These are phyloP conservation scores for Formica selysi DNA, from an alignment of 1,140 invertebrate genomes.

Conservation along the genomic window DNA sequence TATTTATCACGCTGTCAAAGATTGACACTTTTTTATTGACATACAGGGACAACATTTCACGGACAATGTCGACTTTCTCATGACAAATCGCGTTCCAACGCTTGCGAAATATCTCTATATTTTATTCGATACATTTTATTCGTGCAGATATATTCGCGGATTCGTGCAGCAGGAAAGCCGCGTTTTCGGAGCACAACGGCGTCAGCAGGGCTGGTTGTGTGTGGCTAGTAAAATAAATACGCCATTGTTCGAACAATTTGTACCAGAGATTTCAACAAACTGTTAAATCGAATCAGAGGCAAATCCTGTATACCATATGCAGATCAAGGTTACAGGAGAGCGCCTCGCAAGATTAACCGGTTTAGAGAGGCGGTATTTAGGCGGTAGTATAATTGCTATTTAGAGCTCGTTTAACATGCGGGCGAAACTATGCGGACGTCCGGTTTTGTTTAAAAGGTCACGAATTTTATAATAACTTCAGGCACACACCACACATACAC, in stretches of 20 bases:
- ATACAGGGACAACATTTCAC: background rate
- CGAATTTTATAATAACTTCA: no score
- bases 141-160: background rate
- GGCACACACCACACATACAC: no score
- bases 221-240: constrained; percentile 12
- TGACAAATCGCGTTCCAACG: background rate
- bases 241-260: background rate
- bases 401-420: constrained; percentile 10
- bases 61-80: constrained; percentile 18
- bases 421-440: background rate
- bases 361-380: background rate
- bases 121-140: background rate
- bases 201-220: background rate
- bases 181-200: background rate
- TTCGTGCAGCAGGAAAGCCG: background rate
- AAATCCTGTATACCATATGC: background rate
- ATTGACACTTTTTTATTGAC: constrained; percentile 9
- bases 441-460: background rate
- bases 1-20: background rate
- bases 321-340: constrained; percentile 40
- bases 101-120: background rate
- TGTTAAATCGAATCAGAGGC: constrained; percentile 16
- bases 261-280: background rate
- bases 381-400: background rate
- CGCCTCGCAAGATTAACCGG: background rate